Base-by-base conservation (phyloP, 2,113 vertebrate species). In the Tenrec ecaudatus region DNA sequence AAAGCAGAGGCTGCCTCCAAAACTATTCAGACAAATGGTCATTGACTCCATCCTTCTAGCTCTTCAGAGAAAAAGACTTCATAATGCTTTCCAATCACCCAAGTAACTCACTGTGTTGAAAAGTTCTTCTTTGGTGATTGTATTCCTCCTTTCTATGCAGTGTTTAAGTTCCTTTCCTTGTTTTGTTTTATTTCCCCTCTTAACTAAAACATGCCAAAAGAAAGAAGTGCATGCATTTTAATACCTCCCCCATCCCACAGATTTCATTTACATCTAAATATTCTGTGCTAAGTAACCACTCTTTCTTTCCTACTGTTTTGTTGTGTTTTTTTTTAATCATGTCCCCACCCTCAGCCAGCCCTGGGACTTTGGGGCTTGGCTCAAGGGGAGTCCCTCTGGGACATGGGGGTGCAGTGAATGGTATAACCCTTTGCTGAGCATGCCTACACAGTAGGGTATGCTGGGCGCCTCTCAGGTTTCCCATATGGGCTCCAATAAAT, bases 41-140 rank as follows among this genome's bases (percentile, higher is more conserved):
- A 82, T 6, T 25, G 33, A 88, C 43, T 6, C 33, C 47, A 31
- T 60, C 90, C 64, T 64, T 82, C 40, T 78, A 93, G 80, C 23
- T 75, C 47, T 6, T 22, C 64, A 66, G 25, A 66, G 29, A 66
- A 31, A 43, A 40, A 36, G 20, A 86, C 16, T 33, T 14, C 20
- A 84, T 11, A n/a, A 14, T 69, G 85, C 77, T 19, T n/a, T 94
- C 64, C 58, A 6, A 25, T 68, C 31, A 47, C 31, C 31, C 86
- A 57, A 90, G 47, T 57, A 88, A 90, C 14, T 25, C 29, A 86
- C 5, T 78, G 43, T 78, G 12, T 68, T 77, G 31, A 36, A 66
- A 73, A 90, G 36, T 89, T 87, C 66, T 96, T 86, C 89, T 92
- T 89, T 89, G 43, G 27, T 68, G 73, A 82, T 33, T 82, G 11